A percentile compares a stretch with the other conserved stretches of the same genome.
phyloP scores from a whole-genome alignment of 2,797 vertebrate species.

The Tarsius wallacei region DNA sequence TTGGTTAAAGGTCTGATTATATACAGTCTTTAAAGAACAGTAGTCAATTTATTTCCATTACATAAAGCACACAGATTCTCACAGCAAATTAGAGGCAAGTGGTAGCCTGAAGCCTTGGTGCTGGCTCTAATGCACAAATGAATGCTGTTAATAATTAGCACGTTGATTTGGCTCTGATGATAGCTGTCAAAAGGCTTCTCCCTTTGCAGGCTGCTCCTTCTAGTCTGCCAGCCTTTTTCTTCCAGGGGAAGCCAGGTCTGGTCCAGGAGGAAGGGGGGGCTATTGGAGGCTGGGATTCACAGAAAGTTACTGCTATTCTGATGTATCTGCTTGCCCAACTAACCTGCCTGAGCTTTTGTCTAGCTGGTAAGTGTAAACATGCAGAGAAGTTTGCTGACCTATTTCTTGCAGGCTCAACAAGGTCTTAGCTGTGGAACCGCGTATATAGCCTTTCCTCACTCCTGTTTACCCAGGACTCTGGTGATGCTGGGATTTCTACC shows the following conservation, averaged over 20 bases:
- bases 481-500: background rate
- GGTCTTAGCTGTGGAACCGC: background rate
- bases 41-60: conserved; percentile 48
- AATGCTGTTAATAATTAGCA: conserved; percentile 28
- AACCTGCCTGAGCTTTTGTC: background rate
- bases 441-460: background rate
- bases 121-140: conserved; percentile 27
- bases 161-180: conserved; percentile 42
- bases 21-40: background rate
- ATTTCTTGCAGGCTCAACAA: background rate
- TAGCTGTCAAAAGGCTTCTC: conserved; percentile 29
- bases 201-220: background rate
- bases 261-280: background rate
- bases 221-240: background rate
- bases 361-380: background rate
- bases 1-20: conserved; percentile 10
- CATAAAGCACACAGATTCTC: background rate
- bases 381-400: background rate
- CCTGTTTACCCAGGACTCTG: background rate
- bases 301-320: conserved; percentile 2
- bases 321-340: background rate
- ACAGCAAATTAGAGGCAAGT: conserved; percentile 7
- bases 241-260: background rate
- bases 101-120: background rate
- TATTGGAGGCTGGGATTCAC: background rate